A percentile compares a stretch with the other conserved stretches of the same genome.
Evolutionary conservation across 2,888 invertebrate species (phyloP).

Genomic region (Heliconius erato): DNA sequence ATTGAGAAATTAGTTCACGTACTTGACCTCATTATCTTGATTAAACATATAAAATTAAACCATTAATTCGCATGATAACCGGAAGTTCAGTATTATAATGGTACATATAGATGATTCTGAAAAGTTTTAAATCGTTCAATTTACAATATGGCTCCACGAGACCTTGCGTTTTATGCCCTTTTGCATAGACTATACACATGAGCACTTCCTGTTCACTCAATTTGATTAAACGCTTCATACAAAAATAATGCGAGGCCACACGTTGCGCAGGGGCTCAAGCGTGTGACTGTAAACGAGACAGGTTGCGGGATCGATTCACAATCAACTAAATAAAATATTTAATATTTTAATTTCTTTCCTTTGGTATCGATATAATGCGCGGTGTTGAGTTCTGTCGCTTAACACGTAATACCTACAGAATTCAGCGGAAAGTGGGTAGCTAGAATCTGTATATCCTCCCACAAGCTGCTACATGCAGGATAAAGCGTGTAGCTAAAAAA

Average conservation of each 20-base stretch:
- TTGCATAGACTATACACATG: conserved; percentile 8
- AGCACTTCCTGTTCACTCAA: conserved; percentile 17
- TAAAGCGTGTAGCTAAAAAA: too few species aligned
- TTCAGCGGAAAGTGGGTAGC: too few species aligned
- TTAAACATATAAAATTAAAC: neutral
- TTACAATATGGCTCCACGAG: conserved; percentile 2
- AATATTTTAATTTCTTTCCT: too few species aligned
- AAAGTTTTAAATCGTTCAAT: conserved; percentile 6
- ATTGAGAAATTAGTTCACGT: conserved; percentile 5
- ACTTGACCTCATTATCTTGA: conserved; percentile 11
- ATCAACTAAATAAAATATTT: too few species aligned
- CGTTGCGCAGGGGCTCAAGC: too few species aligned
- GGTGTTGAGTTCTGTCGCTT: too few species aligned
- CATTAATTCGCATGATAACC: conserved; percentile 6
- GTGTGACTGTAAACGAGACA: too few species aligned
- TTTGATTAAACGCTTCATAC: neutral
- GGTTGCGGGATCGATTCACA: too few species aligned
- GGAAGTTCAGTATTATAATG: conserved; percentile 8
- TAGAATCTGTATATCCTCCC: too few species aligned
- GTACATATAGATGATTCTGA: neutral
- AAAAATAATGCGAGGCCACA: neutral
- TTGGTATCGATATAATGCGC: too few species aligned
- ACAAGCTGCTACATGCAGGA: too few species aligned
- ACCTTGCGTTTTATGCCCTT: conserved; percentile 29
- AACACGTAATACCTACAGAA: too few species aligned